Evolutionary conservation across 2,113 vertebrate species (phyloP), one percentile per base, ranked within the genome.

Genomic region (Epinephelus moara): DNA sequence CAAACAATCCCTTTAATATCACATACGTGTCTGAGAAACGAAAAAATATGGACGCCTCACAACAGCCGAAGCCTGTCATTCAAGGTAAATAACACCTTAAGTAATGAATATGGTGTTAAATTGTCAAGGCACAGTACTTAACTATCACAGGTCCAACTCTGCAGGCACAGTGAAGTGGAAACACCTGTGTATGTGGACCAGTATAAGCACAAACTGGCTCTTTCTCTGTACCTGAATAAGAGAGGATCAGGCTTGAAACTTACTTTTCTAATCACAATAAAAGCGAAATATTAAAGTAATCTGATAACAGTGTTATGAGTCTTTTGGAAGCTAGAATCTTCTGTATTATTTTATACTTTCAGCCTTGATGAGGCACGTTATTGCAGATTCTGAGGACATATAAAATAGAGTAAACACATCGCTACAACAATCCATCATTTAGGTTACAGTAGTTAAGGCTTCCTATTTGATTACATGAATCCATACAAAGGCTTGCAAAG

Each of bases 371-470:
- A 61, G 47, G 69, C 61, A 73, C 23, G 21, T 69, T 75, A 66
- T 21, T 77, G 27, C 27, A 55, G 50, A 69, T 73, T 21, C n/a
- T 62, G 17, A 63, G 21, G 42, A 80, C 25, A 56, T n/a, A 86
- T 69, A 67, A 66, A 49, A 80, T 78, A 74, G 57, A 21, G 63
- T 7, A 82, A 78, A 79, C 25, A 15, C 47, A 59, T 40, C 4
- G 40, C 75, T 87, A 70, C 37, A 37, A 83, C 56, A 66, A 60
- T 74, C 47, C 18, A 82, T 53, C 25, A 45, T 52, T 61, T 57
- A 78, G 60, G 80, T 85, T 81, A 88, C 80, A 94, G 92, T 93
- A 92, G 89, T 94, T 84, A 82, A 84, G 80, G 69, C 57, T 92
- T 91, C 89, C 82, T 92, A 90, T 90, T 33, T 64, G 70, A 86